phyloP scores from a whole-genome alignment of 2,888 invertebrate species.

The Drosophila birchii region DNA sequence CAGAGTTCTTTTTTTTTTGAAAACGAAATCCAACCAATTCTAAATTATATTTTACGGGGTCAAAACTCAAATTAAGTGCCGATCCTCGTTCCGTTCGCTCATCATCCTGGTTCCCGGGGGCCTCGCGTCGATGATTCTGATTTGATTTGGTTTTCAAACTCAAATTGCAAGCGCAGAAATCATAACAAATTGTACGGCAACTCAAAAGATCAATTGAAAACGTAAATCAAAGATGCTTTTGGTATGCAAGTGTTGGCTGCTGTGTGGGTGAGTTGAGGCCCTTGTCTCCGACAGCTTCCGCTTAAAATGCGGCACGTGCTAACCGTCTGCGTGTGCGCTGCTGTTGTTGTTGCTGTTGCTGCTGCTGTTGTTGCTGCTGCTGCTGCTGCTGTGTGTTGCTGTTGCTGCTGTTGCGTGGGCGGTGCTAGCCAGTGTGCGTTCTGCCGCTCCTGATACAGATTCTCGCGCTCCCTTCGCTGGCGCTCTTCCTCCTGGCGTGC shows the following conservation, averaged over 20 bases:
- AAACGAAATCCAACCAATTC: constrained; percentile 82
- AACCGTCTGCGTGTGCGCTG: constrained; percentile 86
- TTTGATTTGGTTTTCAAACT: constrained; percentile 42
- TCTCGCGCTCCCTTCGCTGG: constrained; percentile 80
- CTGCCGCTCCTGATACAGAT: constrained; percentile 61
- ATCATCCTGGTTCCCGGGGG: constrained; percentile 15
- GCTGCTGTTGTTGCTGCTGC: constrained; percentile 74
- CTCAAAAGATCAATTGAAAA: constrained; percentile 57
- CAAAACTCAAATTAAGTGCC: constrained; percentile 77
- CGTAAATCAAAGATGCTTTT: constrained; percentile 58
- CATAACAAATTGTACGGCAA: constrained; percentile 55
- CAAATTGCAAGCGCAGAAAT: constrained; percentile 65
- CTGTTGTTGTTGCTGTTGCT: constrained; percentile 74
- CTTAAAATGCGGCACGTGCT: constrained; percentile 76
- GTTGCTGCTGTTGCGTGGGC: constrained; percentile 55
- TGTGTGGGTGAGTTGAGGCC: constrained; percentile 23
- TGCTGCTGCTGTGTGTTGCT: constrained; percentile 69
- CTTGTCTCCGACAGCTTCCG: constrained; percentile 33
- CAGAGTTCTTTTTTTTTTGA: constrained; percentile 77
- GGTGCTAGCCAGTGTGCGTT: constrained; percentile 55
- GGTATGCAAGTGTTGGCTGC: constrained; percentile 46
- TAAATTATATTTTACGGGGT: constrained; percentile 64
- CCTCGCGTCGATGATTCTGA: constrained; percentile 18
- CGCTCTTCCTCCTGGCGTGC: constrained; percentile 85
- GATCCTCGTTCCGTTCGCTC: constrained; percentile 31